Base-by-base conservation (phyloP, 1,140 invertebrate species). In the Tetragnatha versicolor region DNA sequence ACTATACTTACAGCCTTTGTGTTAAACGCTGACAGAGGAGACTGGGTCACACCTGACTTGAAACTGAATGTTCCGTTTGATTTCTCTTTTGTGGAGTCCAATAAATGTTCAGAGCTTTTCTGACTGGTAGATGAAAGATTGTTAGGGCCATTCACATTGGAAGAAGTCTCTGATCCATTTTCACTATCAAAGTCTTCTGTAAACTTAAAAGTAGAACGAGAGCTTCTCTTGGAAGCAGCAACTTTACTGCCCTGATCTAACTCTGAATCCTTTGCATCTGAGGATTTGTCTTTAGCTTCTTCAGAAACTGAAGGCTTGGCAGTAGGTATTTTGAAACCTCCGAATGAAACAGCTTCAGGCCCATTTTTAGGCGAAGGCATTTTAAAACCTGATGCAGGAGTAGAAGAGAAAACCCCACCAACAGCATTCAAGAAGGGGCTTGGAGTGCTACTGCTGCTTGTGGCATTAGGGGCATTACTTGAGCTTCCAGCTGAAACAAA, bases 331-430 rank as follows among this genome's bases (percentile, higher is more conserved):
- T 42, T 45, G 12, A 45, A 45, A 45, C 39, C 61, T 10, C 61
- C 61, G 47, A 65, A 65, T 6, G 61, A 22, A 12, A 45, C 39
- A 45, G 20, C 29, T 0, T 45, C 6, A 17, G 61, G 27, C 5
- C 7, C 20, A 17, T 17, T 17, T 10, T 3, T 10, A 65, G 14
- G 4, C 12, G 29, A 20, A 45, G 61, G 61, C 12, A 65, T 45
- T 45, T 65, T 65, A 65, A 65, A 65, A 14, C 61, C 61, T 27
- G n/a, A 20, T 47, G 39, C 14, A 29, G n/a, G n/a, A n/a, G n/a
- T n/a, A 63, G 33, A 39, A 39, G 33, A 31, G 6, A 58, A n/a
- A n/a, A n/a, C n/a, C n/a, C n/a, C n/a, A n/a, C n/a, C n/a, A n/a
- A n/a, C n/a, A n/a, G n/a, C n/a, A n/a, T n/a, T n/a, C n/a, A n/a